Evolutionary conservation across 1,140 invertebrate genomes (phyloP), one percentile per base, ranked within the genome.

Genomic region (Danaus melanippus): DNA sequence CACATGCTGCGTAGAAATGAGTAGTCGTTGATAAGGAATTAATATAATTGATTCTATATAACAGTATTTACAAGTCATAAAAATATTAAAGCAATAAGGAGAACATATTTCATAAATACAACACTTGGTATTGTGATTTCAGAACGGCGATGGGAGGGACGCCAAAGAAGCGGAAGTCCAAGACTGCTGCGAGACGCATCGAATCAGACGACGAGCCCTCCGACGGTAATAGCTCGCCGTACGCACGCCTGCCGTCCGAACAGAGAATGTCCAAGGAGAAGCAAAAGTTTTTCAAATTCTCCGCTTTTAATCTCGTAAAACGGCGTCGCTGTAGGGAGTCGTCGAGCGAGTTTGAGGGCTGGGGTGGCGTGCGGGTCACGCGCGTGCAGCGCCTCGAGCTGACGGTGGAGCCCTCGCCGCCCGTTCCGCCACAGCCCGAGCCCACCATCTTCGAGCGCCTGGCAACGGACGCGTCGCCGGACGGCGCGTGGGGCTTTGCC

Each of bases 281-380:
- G 87, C 93, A 94, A 87, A 94, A 94, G 82, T 94, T 94, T 88
- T 95, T 94, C 89, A 89, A 92, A 79, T 88, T 91, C 70, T 93
- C 92, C 66, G 92, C 91, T 52, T 93, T 93, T 74, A 93, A 93
- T 77, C 70, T 86, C 43, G 83, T 85, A 45, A 86, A 87, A 66
- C 76, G 75, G 50, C 82, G 84, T 15, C 80, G 78, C 8, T 65
- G 76, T 43, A 65, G 78, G 43, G 76, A 67, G 11, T 75, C 74
- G 15, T 78, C 79, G 40, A 66, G 70, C 53, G 74, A 76, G 48
- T 84, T 79, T 74, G 80, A 81, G 59, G 71, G 77, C 42, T 74
- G 74, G 76, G 71, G 75, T 42, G 79, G 75, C 15, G 76, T 82
- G 43, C 60, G 71, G 40, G 80, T 81, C 12, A 79, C 76, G 8